Evolutionary conservation across 2,797 vertebrate species (phyloP), one percentile per base, ranked within the genome.

Genomic region (Rousettus madagascariensis): DNA sequence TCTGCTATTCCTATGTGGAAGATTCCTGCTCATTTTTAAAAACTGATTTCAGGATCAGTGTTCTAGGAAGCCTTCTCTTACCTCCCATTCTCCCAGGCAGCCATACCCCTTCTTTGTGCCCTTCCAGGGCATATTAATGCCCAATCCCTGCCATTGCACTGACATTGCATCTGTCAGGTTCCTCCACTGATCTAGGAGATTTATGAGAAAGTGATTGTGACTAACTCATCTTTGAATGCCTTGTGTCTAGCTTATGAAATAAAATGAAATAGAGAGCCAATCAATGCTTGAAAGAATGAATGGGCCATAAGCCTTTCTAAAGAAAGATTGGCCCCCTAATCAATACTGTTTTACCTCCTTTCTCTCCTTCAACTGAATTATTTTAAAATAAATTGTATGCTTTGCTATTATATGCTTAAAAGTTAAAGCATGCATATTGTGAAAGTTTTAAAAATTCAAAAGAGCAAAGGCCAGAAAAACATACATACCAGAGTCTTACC

Each of bases 251-350:
- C 26, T 79, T 63, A 85, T 28, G 33, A 41, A 92, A 92, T 63
- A 74, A 91, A 94, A 69, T 78, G 33, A 41, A 68, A 77, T n/a
- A 94, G 38, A 77, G 66, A 95, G 57, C 77, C 72, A 80, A 53
- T 95, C 77, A 88, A 85, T 82, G 57, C 38, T 85, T 72, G 36
- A 74, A 90, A 91, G 68, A 91, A 77, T 49, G 84, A 91, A 92
- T n/a, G 55, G 90, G 33, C 20, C 38, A 12, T 53, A 88, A 91
- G 26, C 33, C 57, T 95, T 90, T 82, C 51, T 90, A 59, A 95
- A 94, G 61, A 87, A 68, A 93, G 90, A 71, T 16, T 59, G 20
- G 26, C 7, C 11, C 30, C 5, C 20, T 79, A 75, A 69, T 94
- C 68, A 74, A 91, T 95, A 83, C 10, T 41, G 3, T 51, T 65